Evolutionary conservation across 1,140 invertebrate genomes (phyloP).

Genomic region (Caenorhabditis latens): DNA sequence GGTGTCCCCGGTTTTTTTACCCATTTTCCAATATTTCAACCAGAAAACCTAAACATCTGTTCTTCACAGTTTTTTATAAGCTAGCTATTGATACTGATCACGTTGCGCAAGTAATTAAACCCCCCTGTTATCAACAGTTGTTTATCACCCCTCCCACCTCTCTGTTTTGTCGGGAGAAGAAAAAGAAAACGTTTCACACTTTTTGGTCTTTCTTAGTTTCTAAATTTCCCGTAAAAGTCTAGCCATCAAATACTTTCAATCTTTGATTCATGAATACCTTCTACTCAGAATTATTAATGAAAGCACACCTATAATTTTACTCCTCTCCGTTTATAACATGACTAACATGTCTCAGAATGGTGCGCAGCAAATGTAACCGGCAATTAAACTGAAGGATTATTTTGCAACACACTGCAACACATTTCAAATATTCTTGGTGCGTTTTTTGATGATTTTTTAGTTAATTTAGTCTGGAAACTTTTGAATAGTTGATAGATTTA

Average conservation of each 20-base stretch:
- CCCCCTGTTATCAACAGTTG: neutral
- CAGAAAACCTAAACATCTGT: neutral
- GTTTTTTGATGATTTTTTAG: no score
- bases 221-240: neutral
- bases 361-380: neutral
- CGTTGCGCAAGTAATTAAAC: constrained; percentile 45
- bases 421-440: no score
- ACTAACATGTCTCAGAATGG: neutral
- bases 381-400: neutral
- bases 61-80: neutral
- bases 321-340: neutral
- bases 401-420: neutral
- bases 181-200: neutral
- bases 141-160: neutral
- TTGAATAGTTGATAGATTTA: no score
- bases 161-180: neutral
- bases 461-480: no score
- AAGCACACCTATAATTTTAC: constrained; percentile 25
- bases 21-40: neutral
- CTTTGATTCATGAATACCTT: neutral
- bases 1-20: no score
- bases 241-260: neutral
- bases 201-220: constrained; percentile 27
- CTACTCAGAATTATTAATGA: constrained; percentile 6
- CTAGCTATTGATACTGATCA: constrained; percentile 1